Conservation (phyloP, 2,888 invertebrate genomes). For the Calameuta pallipes region DNA sequence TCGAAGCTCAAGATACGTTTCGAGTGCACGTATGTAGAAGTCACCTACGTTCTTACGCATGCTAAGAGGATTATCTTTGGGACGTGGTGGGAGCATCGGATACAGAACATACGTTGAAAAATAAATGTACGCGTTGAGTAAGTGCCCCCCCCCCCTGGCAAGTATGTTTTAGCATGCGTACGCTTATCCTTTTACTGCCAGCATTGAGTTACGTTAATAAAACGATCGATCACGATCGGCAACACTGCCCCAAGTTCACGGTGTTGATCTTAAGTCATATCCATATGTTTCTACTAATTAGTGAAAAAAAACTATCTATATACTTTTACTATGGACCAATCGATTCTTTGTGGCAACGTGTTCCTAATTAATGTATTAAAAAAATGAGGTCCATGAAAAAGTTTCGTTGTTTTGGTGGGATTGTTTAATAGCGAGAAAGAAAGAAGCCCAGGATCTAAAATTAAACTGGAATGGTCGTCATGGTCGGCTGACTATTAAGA, state of each 20-base stretch:
- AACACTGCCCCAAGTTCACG: not conserved
- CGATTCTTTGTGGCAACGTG: not conserved
- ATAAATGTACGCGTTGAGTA: not conserved
- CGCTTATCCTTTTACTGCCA: not conserved
- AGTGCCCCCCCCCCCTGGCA: not conserved
- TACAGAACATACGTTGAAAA: not conserved
- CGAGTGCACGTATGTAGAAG: not conserved
- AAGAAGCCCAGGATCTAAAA: not conserved
- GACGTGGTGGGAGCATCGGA: not conserved
- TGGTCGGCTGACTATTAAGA: not conserved
- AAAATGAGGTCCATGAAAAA: not conserved
- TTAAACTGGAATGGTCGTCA: not conserved
- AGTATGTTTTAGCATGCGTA: not conserved
- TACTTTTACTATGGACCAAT: not conserved
- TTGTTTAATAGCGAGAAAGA: not conserved
- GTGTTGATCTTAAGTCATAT: not conserved
- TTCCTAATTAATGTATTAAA: not conserved
- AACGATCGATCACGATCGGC: not conserved
- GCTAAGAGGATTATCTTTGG: not conserved
- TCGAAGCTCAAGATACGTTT: not conserved
- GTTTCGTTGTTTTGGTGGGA: not conserved
- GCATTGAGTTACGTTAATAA: not conserved
- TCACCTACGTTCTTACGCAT: not conserved
- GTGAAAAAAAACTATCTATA: not conserved
- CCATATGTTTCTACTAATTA: no score